These are phyloP conservation scores for Lasius fuliginosus DNA, from an alignment of 2,888 invertebrate species.

Conservation along the genomic window DNA sequence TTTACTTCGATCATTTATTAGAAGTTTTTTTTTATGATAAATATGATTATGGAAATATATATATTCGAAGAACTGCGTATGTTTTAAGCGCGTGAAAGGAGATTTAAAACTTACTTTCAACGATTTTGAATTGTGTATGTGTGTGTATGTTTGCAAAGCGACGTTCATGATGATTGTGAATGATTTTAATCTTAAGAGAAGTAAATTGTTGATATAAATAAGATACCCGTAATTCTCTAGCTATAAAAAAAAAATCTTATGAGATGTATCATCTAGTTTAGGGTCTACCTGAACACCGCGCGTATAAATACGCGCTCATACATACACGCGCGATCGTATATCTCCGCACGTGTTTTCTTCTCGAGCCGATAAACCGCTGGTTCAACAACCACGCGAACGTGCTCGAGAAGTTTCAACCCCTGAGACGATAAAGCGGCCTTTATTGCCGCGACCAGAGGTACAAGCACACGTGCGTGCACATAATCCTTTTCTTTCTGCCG, in stretches of 20 bases:
- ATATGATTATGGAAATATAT: background rate
- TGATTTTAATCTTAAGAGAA: background rate
- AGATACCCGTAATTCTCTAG: background rate
- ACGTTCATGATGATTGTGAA: background rate
- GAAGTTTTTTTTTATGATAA: background rate
- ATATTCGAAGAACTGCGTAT: background rate
- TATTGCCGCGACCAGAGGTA: constrained; percentile 57
- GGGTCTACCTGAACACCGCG: background rate
- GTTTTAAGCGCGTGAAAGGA: background rate
- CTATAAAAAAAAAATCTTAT: background rate
- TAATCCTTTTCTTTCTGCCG: constrained; percentile 44
- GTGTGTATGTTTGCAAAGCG: background rate
- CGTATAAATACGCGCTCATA: background rate
- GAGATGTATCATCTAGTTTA: background rate
- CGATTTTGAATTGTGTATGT: background rate
- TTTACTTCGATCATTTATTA: background rate
- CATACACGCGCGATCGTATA: constrained; percentile 17
- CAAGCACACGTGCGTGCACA: constrained; percentile 58
- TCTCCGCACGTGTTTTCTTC: constrained; percentile 50
- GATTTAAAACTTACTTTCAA: background rate
- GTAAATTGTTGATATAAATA: background rate
- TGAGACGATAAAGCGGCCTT: constrained; percentile 71
- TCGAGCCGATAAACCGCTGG: constrained; percentile 68
- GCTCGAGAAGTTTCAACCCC: constrained; percentile 67
- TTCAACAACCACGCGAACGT: constrained; percentile 73